Percentiles rank a stretch among this genome's conserved stretches.
These are phyloP conservation scores for Acanthis flammea DNA, from an alignment of 2,797 vertebrate species.

Conservation along the genomic window DNA sequence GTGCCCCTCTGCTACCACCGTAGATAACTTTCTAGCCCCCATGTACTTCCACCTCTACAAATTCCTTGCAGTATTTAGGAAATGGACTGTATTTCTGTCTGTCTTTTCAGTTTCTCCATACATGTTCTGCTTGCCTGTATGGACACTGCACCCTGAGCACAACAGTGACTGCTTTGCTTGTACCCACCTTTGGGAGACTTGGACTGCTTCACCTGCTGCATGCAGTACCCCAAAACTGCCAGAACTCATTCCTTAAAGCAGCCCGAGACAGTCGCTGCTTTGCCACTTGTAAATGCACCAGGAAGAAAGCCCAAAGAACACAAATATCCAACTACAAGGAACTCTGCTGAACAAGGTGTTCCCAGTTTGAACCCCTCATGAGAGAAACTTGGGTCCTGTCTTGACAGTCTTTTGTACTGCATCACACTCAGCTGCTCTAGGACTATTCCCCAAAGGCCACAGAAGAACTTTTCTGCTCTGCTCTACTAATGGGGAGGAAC, in stretches of 20 bases:
- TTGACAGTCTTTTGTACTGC: not conserved
- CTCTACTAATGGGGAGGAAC: not conserved
- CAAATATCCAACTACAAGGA: not conserved
- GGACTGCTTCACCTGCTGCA: not conserved
- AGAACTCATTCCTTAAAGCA: not conserved
- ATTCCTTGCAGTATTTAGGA: not conserved
- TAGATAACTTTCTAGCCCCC: not conserved
- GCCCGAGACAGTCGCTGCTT: not conserved
- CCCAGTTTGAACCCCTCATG: not conserved
- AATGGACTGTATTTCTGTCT: not conserved
- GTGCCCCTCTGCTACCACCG: not conserved
- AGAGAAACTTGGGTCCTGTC: not conserved
- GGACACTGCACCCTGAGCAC: not conserved
- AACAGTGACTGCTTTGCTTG: not conserved
- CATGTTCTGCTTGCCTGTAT: not conserved
- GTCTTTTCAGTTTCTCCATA: not conserved
- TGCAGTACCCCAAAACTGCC: not conserved
- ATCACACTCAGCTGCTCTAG: not conserved
- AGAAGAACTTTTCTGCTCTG: not conserved
- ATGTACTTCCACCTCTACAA: not conserved
- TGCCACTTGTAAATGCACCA: not conserved
- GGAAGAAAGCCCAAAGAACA: not conserved
- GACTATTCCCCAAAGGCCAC: not conserved
- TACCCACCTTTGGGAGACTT: not conserved
- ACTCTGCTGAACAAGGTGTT: not conserved